phyloP scores from a whole-genome alignment of 2,113 vertebrate species.

The Felis catus region F.catus_Fca126_mat1.0 CM031413.1:99653501-99654000 shows the following conservation, averaged over 20 bases:
- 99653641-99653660: not conserved
- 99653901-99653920: not conserved
- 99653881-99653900: not conserved
- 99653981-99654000: too few relatives aligned
- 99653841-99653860: not conserved
- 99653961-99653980: too few relatives aligned
- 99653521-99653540: not conserved
- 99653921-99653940: not conserved
- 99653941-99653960: too few relatives aligned
- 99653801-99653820: not conserved
- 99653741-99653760: not conserved
- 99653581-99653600: conserved; percentile 6
- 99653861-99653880: not conserved
- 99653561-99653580: conserved; percentile 15
- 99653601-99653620: conserved; percentile 22
- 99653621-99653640: conserved; percentile 14
- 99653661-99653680: not conserved
- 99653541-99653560: not conserved
- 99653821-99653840: not conserved
- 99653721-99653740: not conserved
- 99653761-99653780: not conserved
- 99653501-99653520: not conserved
- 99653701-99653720: not conserved
- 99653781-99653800: not conserved
- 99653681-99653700: not conserved